These are phyloP conservation scores for Ruditapes philippinarum DNA, from an alignment of 1,140 invertebrate genomes.

Conservation along the genomic window DNA sequence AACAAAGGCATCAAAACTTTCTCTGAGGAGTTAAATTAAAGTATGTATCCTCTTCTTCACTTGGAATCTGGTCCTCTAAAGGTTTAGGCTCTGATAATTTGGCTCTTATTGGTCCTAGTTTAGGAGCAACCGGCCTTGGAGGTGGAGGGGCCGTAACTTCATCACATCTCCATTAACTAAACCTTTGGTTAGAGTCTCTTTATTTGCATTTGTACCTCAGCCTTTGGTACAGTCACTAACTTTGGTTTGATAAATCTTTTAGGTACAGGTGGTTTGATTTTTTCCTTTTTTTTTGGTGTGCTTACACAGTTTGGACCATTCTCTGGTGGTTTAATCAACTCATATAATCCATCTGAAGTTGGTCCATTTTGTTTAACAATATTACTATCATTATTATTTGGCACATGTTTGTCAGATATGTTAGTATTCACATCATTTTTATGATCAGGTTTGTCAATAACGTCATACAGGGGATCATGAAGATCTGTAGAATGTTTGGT, in stretches of 20 bases:
- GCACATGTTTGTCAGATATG: background rate
- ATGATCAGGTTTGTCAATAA: constrained; percentile 22
- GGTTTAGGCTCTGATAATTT: constrained; percentile 33
- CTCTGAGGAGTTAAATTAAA: constrained; percentile 48
- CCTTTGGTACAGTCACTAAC: constrained; percentile 42
- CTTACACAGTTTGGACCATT: background rate
- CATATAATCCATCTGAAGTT: constrained; percentile 42
- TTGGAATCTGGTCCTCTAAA: constrained; percentile 47
- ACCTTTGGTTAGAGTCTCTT: background rate
- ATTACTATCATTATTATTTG: background rate
- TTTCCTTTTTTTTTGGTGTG: constrained; percentile 5
- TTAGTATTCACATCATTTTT: constrained; percentile 8
- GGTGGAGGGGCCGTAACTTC: constrained; percentile 25
- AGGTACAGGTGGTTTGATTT: constrained; percentile 51
- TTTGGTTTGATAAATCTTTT: constrained; percentile 60
- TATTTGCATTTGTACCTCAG: constrained; percentile 48
- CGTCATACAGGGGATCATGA: constrained; percentile 25
- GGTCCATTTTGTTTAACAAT: background rate
- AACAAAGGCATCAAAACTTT: constrained; percentile 33
- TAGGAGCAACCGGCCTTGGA: constrained; percentile 7
- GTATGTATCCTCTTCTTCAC: constrained; percentile 33
- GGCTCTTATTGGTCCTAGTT: constrained; percentile 39
- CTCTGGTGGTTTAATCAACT: constrained; percentile 1
- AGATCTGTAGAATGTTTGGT: background rate
- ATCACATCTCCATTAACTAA: constrained; percentile 36